Percentiles rank a stretch among this genome's conserved stretches.
Conservation (phyloP, 2,113 vertebrate genomes). For the Manacus vitellinus region DNA sequence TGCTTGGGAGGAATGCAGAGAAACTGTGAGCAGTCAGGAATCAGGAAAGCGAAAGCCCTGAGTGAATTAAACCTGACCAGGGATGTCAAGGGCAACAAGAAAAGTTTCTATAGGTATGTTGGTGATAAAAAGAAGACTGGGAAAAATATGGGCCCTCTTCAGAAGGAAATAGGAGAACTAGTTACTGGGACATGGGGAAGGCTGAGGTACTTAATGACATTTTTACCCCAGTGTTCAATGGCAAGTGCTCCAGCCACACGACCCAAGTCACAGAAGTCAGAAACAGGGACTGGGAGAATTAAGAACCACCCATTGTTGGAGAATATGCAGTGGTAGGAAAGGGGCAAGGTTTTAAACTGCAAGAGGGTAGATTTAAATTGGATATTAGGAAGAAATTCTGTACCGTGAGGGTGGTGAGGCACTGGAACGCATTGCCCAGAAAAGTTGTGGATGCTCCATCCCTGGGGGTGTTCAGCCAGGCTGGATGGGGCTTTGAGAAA, state of each 20-base stretch:
- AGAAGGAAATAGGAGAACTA: background rate
- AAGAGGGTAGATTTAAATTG: background rate
- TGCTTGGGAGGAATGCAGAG: background rate
- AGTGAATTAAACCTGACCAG: background rate
- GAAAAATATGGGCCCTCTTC: background rate
- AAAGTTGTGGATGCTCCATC: background rate
- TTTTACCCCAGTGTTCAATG: background rate
- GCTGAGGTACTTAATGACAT: background rate
- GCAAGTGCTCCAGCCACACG: background rate
- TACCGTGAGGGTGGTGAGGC: background rate
- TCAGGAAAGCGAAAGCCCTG: background rate
- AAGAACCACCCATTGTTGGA: background rate
- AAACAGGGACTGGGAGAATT: background rate
- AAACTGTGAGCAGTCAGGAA: background rate
- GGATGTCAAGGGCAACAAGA: background rate
- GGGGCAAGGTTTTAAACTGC: background rate
- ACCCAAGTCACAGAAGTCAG: background rate
- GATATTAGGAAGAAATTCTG: background rate
- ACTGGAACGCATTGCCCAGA: background rate
- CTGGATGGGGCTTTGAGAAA: background rate
- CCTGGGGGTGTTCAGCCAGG: background rate
- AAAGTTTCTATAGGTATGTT: background rate
- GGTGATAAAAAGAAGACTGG: background rate
- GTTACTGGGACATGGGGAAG: background rate
- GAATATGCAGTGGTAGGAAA: background rate